A percentile compares a stretch with the other conserved stretches of the same genome.
These are phyloP conservation scores for Vulpes vulpes DNA, from an alignment of 2,113 vertebrate species.

Conservation along the genomic window DNA sequence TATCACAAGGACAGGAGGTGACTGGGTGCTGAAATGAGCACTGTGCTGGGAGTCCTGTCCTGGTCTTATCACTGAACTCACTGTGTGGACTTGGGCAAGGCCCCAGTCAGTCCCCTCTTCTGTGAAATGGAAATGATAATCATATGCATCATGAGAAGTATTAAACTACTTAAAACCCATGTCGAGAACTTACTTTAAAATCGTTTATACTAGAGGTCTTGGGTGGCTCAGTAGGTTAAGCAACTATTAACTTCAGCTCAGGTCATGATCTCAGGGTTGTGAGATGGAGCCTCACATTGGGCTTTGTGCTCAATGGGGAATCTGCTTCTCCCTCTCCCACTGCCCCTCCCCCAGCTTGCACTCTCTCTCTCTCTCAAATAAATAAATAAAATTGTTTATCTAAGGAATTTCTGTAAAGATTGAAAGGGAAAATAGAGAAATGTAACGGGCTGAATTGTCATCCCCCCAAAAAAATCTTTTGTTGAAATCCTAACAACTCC, in stretches of 20 bases:
- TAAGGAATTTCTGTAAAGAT: neutral
- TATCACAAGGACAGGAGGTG: neutral
- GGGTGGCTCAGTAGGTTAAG: neutral
- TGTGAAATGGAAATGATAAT: neutral
- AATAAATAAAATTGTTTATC: neutral
- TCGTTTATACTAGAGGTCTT: neutral
- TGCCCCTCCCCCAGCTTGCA: neutral
- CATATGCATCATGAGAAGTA: neutral
- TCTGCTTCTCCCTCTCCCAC: neutral
- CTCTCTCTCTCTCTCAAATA: neutral
- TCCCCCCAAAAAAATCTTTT: neutral
- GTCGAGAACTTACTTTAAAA: neutral
- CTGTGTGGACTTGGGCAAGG: neutral
- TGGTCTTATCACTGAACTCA: neutral
- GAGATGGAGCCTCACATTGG: neutral
- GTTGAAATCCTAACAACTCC: neutral
- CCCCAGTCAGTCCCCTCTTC: neutral
- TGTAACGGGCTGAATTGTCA: neutral
- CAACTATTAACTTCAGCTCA: neutral
- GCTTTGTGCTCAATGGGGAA: neutral
- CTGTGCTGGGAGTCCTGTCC: neutral
- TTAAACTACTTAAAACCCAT: neutral
- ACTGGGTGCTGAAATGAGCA: neutral
- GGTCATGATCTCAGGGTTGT: neutral
- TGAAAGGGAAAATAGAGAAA: neutral